These are phyloP conservation scores for Anneissia japonica DNA, from an alignment of 35 echinoderm and acorn worm species.

Conservation along the genomic window DNA sequence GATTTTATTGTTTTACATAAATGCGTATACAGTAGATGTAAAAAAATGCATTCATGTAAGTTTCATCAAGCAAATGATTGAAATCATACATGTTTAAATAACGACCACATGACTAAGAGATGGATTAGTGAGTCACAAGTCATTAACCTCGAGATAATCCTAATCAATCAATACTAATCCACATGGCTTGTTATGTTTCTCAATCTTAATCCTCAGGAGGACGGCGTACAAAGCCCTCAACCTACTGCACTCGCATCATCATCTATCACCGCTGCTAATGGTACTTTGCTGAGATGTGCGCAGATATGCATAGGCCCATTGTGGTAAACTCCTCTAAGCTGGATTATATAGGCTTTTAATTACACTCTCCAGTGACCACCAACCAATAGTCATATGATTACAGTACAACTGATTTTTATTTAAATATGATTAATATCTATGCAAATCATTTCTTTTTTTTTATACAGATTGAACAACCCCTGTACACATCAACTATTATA, in stretches of 20 bases:
- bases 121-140: neutral
- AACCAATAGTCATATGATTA: too few species aligned
- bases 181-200: neutral
- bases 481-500: too few species aligned
- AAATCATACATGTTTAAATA: neutral
- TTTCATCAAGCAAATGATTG: too few species aligned
- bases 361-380: too few species aligned
- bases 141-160: neutral
- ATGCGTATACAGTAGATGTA: too few species aligned
- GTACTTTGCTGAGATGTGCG: neutral
- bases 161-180: neutral
- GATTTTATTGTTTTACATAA: too few species aligned
- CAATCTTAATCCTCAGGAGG: neutral
- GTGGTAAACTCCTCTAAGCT: neutral
- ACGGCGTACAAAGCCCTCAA: neutral
- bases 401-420: too few species aligned
- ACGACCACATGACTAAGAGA: neutral
- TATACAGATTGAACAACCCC: too few species aligned
- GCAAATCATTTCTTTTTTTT: too few species aligned
- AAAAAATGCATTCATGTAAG: too few species aligned
- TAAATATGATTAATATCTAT: too few species aligned
- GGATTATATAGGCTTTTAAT: too few species aligned
- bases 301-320: neutral
- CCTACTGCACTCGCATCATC: neutral
- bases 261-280: neutral